Percentiles rank a stretch among this genome's conserved stretches.
phyloP scores from a whole-genome alignment of 2,888 invertebrate species.

The Pteria penguin region DNA sequence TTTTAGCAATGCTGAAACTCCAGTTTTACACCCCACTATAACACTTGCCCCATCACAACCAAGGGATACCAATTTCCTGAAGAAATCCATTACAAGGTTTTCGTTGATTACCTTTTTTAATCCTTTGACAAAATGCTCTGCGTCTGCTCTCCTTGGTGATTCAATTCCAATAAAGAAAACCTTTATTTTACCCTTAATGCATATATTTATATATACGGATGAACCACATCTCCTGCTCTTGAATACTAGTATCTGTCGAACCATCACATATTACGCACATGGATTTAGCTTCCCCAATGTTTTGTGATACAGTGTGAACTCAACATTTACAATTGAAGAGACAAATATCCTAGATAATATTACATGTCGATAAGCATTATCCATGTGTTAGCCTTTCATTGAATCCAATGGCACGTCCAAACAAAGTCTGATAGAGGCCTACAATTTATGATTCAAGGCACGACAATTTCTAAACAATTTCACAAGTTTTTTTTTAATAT shows the following conservation, averaged over 20 bases:
- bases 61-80: constrained; percentile 30
- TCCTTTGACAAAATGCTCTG: constrained; percentile 27
- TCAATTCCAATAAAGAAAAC: constrained; percentile 21
- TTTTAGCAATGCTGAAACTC: constrained; percentile 31
- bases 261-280: constrained; percentile 36
- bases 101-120: not conserved
- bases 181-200: constrained; percentile 24
- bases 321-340: constrained; percentile 22
- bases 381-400: constrained; percentile 27
- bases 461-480: constrained; percentile 19
- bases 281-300: constrained; percentile 19
- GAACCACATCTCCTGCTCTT: constrained; percentile 46
- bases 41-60: constrained; percentile 46
- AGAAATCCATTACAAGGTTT: constrained; percentile 1
- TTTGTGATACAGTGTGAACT: too few relatives aligned
- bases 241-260: constrained; percentile 29
- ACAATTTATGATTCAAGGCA: constrained; percentile 22
- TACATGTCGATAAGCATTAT: constrained; percentile 32
- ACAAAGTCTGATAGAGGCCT: constrained; percentile 37
- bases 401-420: constrained; percentile 40
- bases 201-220: constrained; percentile 7
- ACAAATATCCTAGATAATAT: constrained; percentile 21
- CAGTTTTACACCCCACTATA: constrained; percentile 33
- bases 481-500: constrained; percentile 8
- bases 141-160: constrained; percentile 33